These are phyloP conservation scores for Cladopsammia gracilis DNA, from an alignment of 64 coral and sea anemone species.

Conservation along the genomic window DNA sequence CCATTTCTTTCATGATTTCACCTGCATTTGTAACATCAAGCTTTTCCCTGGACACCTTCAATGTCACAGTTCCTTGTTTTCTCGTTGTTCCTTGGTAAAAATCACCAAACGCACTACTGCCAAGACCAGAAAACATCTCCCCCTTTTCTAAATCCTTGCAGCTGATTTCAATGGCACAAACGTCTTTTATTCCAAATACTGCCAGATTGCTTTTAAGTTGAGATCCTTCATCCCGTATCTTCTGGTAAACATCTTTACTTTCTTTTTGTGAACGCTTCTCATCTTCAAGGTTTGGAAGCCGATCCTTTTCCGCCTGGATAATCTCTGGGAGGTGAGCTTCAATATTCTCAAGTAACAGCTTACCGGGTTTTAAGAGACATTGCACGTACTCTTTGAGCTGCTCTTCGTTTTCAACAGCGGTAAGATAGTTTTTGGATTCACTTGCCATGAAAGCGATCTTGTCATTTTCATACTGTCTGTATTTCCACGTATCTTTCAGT, in stretches of 20 bases:
- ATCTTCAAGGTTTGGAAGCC: neutral
- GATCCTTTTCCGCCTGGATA: neutral
- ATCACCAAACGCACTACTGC: neutral
- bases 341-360: neutral
- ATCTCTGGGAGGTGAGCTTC: neutral
- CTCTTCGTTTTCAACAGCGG: neutral
- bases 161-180: slow-evolving; percentile 1
- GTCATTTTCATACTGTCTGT: too few species aligned
- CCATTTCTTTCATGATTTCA: neutral
- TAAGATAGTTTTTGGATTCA: neutral
- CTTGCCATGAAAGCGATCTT: neutral
- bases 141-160: neutral
- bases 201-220: neutral
- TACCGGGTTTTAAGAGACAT: neutral
- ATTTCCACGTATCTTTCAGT: neutral
- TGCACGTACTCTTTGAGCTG: neutral
- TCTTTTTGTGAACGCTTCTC: neutral
- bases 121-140: neutral
- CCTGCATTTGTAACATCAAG: neutral
- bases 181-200: neutral
- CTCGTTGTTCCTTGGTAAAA: neutral
- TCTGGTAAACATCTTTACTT: neutral
- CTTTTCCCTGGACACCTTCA: neutral
- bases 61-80: neutral
- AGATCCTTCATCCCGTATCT: neutral